Base-by-base conservation (phyloP, 2,797 vertebrate species). In the Typhlichthys subterraneus region DNA sequence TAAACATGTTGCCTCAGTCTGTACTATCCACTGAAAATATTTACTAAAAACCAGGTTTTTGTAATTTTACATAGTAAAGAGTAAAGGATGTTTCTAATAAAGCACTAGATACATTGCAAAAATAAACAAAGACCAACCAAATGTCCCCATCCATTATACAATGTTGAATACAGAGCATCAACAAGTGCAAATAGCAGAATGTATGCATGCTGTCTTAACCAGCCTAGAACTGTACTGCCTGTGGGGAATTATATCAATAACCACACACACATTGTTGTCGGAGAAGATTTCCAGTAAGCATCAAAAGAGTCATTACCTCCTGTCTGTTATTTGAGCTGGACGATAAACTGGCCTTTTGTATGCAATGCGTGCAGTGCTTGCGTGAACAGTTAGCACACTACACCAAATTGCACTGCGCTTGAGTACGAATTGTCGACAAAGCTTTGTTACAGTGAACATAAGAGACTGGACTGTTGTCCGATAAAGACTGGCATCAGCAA, bases 301-400 rank as follows among this genome's bases (percentile, higher is more conserved):
- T 76, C 72, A 72, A 84, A 85, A 84, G 61, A 88, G 69, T 70
- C 70, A 88, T 87, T 80, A 87, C 84, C 79, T 67, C 84, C 79
- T 69, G 59, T 59, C 55, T 64, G 70, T 75, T 67, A 81, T 78
- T 82, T 87, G 73, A 78, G 84, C 77, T 70, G 53, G 57, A 64
- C 53, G 70, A 86, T 86, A 84, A 57, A 89, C 85, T 72, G 57
- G 60, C 46, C 63, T 61, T 48, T 13, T 66, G 33, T 49, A 47
- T 68, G 15, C 62, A 52, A 57, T 64, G 45, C 12, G 2, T 23
- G 46, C 55, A 17, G 59, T 14, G 23, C 4, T n/a, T 8, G 45
- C 13, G 31, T 38, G 45, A 38, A 46, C 45, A 46, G n/a, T 11
- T 12, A 11, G 31, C 19, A 57, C 31, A 57, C 29, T 42, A 51